Evolutionary conservation across 1,140 invertebrate genomes (phyloP).

Genomic region (Eumaeus atala): DNA sequence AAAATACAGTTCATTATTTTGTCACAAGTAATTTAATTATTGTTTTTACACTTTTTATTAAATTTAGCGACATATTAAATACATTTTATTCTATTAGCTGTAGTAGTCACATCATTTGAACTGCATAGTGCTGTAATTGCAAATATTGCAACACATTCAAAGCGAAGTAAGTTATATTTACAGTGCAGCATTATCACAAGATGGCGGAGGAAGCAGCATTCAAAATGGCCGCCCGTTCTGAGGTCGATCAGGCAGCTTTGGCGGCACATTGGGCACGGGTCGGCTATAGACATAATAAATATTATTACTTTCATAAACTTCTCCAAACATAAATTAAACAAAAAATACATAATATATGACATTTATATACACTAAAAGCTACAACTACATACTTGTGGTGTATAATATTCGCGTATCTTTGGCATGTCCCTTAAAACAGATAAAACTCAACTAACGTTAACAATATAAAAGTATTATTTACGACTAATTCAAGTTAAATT

Average conservation of each 20-base stretch:
- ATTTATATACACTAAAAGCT: too few species aligned
- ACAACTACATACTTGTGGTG: too few species aligned
- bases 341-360: too few species aligned
- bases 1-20: conserved; percentile 12
- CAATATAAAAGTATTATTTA: too few species aligned
- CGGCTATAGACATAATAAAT: conserved; percentile 46
- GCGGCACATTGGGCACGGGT: conserved; percentile 63
- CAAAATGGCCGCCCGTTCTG: conserved; percentile 72
- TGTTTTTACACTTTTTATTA: conserved; percentile 5
- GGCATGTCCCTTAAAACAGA: too few species aligned
- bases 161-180: conserved; percentile 36
- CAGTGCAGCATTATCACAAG: conserved; percentile 49
- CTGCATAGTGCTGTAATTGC: neutral
- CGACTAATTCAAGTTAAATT: too few species aligned
- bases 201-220: conserved; percentile 47
- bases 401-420: too few species aligned
- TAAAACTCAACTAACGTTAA: too few species aligned
- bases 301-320: neutral
- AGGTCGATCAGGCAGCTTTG: conserved; percentile 69
- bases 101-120: neutral
- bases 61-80: conserved; percentile 5
- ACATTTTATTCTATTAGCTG: conserved; percentile 5
- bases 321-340: too few species aligned
- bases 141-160: neutral
- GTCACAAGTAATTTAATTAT: conserved; percentile 3